Base-by-base conservation (phyloP, 1,140 invertebrate species). In the Drosophila nasuta region DNA sequence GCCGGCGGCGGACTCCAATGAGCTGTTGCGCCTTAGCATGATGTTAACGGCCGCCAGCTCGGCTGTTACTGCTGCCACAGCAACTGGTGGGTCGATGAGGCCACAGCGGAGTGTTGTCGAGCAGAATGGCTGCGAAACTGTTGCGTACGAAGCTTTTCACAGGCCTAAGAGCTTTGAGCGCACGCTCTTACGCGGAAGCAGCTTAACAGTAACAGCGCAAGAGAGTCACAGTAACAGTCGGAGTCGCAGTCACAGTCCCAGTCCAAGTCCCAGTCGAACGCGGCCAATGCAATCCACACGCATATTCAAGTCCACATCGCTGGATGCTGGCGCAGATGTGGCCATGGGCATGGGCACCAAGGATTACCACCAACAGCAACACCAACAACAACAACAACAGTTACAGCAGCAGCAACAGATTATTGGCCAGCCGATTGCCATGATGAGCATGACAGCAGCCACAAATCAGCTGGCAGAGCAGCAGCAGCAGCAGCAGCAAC, bases 61-160 rank as follows among this genome's bases (percentile, higher is more conserved):
- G 56, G 87, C 91, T 46, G 74, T 92, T 5, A 88, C 81, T n/a
- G 66, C 65, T n/a, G 66, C 65, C 17, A 66, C 74, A 57, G 82
- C 77, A 89, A 91, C 82, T 88, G 85, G 83, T 88, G 83, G 68
- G 54, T 54, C 58, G 33, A 11, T 65, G 52, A 62, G 77, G 45
- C 79, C 79, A 80, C 33, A 38, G 49, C 74, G 54, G 45, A 74
- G 71, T 54, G 79, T 68, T 48, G 67, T 67, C 41, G 83, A 80
- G 62, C 73, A 88, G 64, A 78, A 70, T 67, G 65, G 41, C 52
- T 57, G 45, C 46, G 88, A 91, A 91, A 91, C 90, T 91, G 90
- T 91, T 91, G 90, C 90, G 75, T 91, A 85, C 72, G 86, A 85
- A 91, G 90, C 90, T 88, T 91, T 91, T 60, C 86, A 88, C 45